phyloP scores from a whole-genome alignment of 2,888 invertebrate species.

The Phyllotreta striolata region DNA sequence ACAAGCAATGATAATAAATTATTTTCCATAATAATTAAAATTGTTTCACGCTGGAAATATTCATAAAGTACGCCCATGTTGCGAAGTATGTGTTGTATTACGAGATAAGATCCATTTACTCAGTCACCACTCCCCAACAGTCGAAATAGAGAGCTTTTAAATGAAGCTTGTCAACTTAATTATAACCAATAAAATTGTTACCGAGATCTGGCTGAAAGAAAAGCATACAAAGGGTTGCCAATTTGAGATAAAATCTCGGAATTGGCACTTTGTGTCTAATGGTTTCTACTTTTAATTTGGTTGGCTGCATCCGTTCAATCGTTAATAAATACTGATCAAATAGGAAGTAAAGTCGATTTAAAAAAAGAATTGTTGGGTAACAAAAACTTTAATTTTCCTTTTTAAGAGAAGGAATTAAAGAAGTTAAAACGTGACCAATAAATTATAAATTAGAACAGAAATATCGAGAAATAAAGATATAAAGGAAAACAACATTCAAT shows the following conservation, averaged over 20 bases:
- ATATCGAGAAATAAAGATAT: no score
- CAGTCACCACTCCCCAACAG: conserved; percentile 19
- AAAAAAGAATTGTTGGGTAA: no score
- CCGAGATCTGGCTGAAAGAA: conserved; percentile 4
- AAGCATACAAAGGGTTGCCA: conserved; percentile 12
- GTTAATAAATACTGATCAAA: no score
- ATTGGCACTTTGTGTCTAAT: neutral
- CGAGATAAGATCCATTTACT: conserved; percentile 47
- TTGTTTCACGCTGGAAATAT: neutral
- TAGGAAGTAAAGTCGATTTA: no score
- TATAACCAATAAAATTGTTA: conserved; percentile 37
- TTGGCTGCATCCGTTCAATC: no score
- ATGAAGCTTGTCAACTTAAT: conserved; percentile 36
- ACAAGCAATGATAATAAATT: no score
- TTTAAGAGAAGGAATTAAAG: no score
- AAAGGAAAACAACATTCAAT: no score
- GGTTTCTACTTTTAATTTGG: neutral
- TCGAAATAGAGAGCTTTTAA: conserved; percentile 35
- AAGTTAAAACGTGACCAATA: no score
- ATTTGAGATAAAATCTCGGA: conserved; percentile 15
- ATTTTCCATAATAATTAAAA: no score
- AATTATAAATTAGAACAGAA: no score
- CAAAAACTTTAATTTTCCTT: no score
- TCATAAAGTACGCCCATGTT: conserved; percentile 3
- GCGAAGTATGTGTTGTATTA: conserved; percentile 30